These are phyloP conservation scores for Sternotherus odoratus DNA, from an alignment of 2,797 vertebrate species.

Conservation along the genomic window DNA sequence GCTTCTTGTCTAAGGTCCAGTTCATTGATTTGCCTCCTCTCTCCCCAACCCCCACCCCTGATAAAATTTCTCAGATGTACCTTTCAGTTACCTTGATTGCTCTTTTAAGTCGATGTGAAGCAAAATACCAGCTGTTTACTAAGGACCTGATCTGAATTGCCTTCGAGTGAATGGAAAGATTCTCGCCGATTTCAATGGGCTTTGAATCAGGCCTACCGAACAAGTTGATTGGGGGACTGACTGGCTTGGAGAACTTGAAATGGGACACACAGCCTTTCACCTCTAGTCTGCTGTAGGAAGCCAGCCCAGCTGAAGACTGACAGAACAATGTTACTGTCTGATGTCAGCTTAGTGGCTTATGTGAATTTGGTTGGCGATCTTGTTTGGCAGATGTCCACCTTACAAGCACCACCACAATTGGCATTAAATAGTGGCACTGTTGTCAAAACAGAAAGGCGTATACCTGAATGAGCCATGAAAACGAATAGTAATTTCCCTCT, in stretches of 20 bases:
- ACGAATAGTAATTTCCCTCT: background rate
- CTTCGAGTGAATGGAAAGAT: background rate
- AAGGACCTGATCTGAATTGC: background rate
- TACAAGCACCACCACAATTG: background rate
- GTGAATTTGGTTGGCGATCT: background rate
- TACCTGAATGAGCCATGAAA: background rate
- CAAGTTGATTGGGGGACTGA: background rate
- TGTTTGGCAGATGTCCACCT: background rate
- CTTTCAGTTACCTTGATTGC: too few species aligned
- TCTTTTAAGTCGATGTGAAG: too few species aligned
- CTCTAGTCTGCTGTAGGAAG: background rate
- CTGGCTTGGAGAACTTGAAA: background rate
- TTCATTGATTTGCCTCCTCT: background rate
- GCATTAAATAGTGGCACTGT: background rate
- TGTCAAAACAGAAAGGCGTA: background rate
- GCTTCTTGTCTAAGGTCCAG: constrained; percentile 19
- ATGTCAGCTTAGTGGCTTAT: background rate
- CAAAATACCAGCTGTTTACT: background rate
- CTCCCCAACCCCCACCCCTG: background rate
- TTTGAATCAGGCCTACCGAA: background rate
- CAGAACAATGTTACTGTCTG: background rate
- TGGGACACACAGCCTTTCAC: background rate
- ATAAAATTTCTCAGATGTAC: background rate
- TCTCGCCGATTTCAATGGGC: background rate
- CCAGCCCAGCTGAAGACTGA: background rate